phyloP scores from a whole-genome alignment of 2,113 vertebrate genomes.

The Athene noctua region DNA sequence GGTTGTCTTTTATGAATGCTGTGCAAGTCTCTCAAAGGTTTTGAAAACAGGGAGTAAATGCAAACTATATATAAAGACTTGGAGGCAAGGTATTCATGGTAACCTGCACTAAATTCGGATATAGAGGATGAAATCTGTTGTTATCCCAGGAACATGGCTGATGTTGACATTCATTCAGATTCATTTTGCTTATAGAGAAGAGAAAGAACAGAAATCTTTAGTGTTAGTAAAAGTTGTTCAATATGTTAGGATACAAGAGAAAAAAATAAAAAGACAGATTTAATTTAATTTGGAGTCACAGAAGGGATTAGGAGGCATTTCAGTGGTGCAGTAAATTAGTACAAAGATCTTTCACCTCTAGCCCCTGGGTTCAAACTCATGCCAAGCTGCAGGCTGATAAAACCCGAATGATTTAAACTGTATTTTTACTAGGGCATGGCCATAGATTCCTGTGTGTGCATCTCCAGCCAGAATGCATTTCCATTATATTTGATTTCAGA shows the following conservation, averaged over 20 bases:
- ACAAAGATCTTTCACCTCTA: conserved; percentile 41
- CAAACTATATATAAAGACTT: not conserved
- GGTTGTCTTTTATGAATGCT: not conserved
- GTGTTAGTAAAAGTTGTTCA: not conserved
- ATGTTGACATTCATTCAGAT: not conserved
- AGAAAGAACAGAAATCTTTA: not conserved
- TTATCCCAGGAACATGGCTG: not conserved
- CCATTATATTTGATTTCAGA: not conserved
- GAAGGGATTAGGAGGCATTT: conserved; percentile 21
- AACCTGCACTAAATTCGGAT: not conserved
- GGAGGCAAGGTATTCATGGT: not conserved
- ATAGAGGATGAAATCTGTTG: not conserved
- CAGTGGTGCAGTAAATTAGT: conserved; percentile 40
- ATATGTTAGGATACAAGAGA: not conserved
- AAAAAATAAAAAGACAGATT: not conserved
- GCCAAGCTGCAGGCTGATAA: conserved; percentile 31
- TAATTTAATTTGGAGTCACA: conserved; percentile 8
- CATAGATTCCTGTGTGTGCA: not conserved
- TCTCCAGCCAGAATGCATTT: not conserved
- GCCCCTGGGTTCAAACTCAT: conserved; percentile 25
- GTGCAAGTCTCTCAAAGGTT: not conserved
- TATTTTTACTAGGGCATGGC: not conserved
- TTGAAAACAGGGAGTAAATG: not conserved
- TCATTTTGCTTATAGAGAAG: not conserved
- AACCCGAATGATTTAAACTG: not conserved